phyloP scores from a whole-genome alignment of 2,888 invertebrate genomes.

The Leptarthrus brevirostris region DNA sequence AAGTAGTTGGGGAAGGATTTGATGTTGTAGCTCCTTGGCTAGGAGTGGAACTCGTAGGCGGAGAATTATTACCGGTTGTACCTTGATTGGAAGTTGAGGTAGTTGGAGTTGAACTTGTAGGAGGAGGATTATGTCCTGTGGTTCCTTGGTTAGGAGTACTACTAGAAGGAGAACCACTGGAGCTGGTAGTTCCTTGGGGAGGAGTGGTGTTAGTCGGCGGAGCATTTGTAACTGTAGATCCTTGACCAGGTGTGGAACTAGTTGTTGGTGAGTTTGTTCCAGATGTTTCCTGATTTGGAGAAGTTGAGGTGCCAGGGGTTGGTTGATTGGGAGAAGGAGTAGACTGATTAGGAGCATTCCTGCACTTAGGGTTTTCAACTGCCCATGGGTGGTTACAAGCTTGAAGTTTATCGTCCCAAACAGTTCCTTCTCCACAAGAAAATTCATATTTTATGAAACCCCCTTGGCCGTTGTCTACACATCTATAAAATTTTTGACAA shows the following conservation, averaged over 20 bases:
- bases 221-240: too few relatives aligned
- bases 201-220: too few relatives aligned
- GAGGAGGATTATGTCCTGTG: not conserved
- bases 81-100: not conserved
- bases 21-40: not conserved
- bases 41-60: too few relatives aligned
- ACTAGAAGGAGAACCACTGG: too few relatives aligned
- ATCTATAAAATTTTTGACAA: constrained; percentile 73
- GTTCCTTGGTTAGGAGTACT: too few relatives aligned
- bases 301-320: constrained; percentile 48
- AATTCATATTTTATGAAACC: constrained; percentile 68
- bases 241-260: not conserved
- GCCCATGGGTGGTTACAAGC: constrained; percentile 68
- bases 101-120: not conserved
- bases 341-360: constrained; percentile 55
- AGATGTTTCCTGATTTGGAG: constrained; percentile 54
- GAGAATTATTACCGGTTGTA: too few relatives aligned
- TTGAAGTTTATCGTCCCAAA: constrained; percentile 71
- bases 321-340: constrained; percentile 57
- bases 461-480: constrained; percentile 67
- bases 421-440: constrained; percentile 70
- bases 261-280: not conserved
- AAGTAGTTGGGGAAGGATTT: constrained; percentile 2
- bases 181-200: too few relatives aligned
- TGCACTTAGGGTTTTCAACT: constrained; percentile 60